A percentile compares a stretch with the other conserved stretches of the same genome.
Conservation (phyloP, 2,113 vertebrate genomes). For the Ifrita kowaldi region DNA sequence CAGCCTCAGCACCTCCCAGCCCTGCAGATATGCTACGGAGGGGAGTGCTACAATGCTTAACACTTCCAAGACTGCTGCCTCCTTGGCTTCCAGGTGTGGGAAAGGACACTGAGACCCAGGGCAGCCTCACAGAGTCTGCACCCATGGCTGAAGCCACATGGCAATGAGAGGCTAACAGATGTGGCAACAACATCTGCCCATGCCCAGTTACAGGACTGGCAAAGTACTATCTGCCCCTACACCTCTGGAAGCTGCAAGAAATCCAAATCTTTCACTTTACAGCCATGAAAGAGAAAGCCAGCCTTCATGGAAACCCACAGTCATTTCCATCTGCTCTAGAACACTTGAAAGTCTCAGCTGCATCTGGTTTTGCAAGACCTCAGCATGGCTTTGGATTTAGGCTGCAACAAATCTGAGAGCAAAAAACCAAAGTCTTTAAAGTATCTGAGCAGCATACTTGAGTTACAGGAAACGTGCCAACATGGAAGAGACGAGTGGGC, state of each 20-base stretch:
- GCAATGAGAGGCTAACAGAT: neutral
- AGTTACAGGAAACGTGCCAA: neutral
- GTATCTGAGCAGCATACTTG: neutral
- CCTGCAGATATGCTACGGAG: fast-evolving
- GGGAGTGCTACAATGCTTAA: neutral
- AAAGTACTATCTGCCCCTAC: neutral
- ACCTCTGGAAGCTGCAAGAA: neutral
- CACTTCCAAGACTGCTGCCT: neutral
- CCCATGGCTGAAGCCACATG: neutral
- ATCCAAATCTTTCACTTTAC: neutral
- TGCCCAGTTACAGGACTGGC: neutral
- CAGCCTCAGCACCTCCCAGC: neutral
- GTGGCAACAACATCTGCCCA: neutral
- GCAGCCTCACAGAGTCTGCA: neutral
- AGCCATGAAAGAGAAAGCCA: neutral
- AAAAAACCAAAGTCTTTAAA: neutral
- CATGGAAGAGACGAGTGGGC: neutral
- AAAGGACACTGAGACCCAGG: neutral
- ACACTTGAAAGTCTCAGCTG: neutral
- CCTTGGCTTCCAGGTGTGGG: neutral
- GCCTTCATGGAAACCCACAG: neutral
- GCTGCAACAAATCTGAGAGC: neutral
- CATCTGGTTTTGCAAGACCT: neutral
- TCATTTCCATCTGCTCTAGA: neutral
- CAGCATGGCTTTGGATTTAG: neutral